Evolutionary conservation across 1,140 invertebrate genomes (phyloP), one percentile per base, ranked within the genome.

Genomic region (Anoplophora glabripennis): DNA sequence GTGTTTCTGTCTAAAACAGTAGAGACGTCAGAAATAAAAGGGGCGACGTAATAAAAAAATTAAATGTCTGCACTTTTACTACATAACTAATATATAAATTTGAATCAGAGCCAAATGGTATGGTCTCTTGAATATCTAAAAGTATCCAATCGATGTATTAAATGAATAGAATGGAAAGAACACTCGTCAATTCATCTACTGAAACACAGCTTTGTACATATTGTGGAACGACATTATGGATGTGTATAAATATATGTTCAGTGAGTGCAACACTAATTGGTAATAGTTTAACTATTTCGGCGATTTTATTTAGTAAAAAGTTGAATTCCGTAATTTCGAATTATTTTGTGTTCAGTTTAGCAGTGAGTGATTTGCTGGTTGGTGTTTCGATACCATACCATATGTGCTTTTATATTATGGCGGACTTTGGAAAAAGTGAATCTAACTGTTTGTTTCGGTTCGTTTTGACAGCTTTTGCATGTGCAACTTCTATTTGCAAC

Each of bases 401-500:
- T 65, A 78, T 88, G 61, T 81, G 82, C 8, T 89, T 90, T 76
- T 88, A 87, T 71, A 65, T 87, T 28, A 75, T 80, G 55, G 72
- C 77, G 0, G 74, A 79, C 36, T 77, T 88, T 55, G 83, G 81
- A 8, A 75, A 80, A 55, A 57, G 61, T 33, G 81, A 84, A 62
- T 74, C 73, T 41, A 82, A 83, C 0, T 90, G 88, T 63, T 65
- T 89, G 10, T 75, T 86, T 71, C 78, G 87, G 63, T 89, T 90
- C 71, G 84, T 88, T 14, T 76, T 89, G 2, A 84, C 88, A 51
- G 83, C 84, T 51, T 79, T 88, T 61, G 86, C 86, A 47, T 89
- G 87, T 70, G 81, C 84, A 63, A 86, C 84, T 15, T 89, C 89
- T 63, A 88, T 94, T 67, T 85, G 86, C 72, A 93, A 91, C 62